phyloP scores from a whole-genome alignment of 2,888 invertebrate genomes.

The Ceratothoa steindachneri region DNA sequence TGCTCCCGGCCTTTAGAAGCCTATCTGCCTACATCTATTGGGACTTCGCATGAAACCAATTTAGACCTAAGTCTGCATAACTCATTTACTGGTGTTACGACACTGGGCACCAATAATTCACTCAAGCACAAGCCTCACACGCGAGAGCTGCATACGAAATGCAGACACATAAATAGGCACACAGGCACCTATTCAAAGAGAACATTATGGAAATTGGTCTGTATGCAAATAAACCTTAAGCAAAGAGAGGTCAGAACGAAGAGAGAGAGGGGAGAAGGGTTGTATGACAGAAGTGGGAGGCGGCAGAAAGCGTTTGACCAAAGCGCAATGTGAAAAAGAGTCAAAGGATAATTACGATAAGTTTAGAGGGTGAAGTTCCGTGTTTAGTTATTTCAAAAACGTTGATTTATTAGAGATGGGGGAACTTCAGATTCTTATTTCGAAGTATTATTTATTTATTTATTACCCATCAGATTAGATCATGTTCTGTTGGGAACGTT shows the following conservation, averaged over 20 bases:
- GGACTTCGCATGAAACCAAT: neutral
- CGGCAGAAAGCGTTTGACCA: neutral
- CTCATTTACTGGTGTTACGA: neutral
- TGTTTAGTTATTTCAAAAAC: too few species aligned
- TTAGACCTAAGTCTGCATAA: neutral
- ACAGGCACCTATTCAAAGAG: conserved; percentile 4
- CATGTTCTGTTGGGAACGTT: too few species aligned
- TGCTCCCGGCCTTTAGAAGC: neutral
- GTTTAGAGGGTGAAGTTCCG: too few species aligned
- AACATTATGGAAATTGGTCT: conserved; percentile 10
- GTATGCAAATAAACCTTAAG: conserved; percentile 8
- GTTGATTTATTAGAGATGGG: too few species aligned
- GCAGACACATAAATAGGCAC: conserved; percentile 1
- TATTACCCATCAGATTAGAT: too few species aligned
- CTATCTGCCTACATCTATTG: neutral
- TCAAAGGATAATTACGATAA: too few species aligned
- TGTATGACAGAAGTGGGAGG: neutral
- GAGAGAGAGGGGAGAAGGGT: neutral
- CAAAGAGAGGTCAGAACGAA: conserved; percentile 1
- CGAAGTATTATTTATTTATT: too few species aligned
- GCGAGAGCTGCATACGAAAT: conserved; percentile 12
- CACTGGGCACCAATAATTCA: neutral
- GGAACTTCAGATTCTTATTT: too few species aligned
- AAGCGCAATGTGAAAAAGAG: neutral
- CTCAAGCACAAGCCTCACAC: neutral